Base-by-base conservation (phyloP, 2,888 invertebrate species). In the Amorpha juglandis region DNA sequence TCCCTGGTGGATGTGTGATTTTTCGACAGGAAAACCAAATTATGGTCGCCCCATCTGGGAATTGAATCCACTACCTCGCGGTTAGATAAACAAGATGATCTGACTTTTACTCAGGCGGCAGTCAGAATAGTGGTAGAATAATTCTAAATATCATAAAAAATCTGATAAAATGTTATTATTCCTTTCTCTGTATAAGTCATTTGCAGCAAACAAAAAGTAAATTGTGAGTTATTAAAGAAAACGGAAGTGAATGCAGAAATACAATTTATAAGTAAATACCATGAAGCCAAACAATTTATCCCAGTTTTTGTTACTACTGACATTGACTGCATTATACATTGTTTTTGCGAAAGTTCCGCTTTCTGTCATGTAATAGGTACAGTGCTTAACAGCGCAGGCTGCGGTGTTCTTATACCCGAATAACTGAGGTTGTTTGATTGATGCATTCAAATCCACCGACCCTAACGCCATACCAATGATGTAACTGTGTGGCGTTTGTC, bases 391-490 rank as follows among this genome's bases (percentile, higher is more conserved):
- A n/a, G 16, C 35, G 38, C 16, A 7, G 7, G 48, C 50, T 19
- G 19, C 19, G 19, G 42, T 19, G 47, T 69, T 72, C 67, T 67
- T 74, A 67, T 48, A 27, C 27, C 71, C 70, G 74, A 78, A 78
- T 77, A 74, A 74, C 77, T 74, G 78, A 78, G 72, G 73, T 67
- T 50, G 66, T 73, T 71, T 78, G 81, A 82, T 83, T 76, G 81
- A 80, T 77, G 77, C 50, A 50, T n/a, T n/a, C n/a, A n/a, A n/a
- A n/a, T n/a, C n/a, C n/a, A n/a, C n/a, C n/a, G n/a, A n/a, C n/a
- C n/a, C 19, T 2, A 78, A 76, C 80, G 75, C 71, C 76, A 81
- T 83, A 80, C 76, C 79, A 67, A 72, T 80, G 78, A 76, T 71
- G 74, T 80, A 81, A 79, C 79, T 79, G 78, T 79, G 75, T 71